Base-by-base conservation (phyloP, 2,888 invertebrate genomes). In the Ornithoptera priamus region DNA sequence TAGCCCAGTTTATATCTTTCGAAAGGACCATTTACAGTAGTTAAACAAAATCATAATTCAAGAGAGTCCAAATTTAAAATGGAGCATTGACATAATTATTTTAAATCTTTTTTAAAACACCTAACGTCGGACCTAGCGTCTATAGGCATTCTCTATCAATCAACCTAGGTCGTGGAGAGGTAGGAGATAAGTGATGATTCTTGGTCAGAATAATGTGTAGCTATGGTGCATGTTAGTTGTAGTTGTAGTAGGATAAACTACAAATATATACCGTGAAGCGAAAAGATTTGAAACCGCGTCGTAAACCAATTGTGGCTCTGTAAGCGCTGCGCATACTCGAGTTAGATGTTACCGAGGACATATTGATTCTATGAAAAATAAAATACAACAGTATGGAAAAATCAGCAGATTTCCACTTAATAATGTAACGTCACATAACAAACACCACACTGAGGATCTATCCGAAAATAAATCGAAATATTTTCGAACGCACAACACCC, bases 341-440 rank as follows among this genome's bases (percentile, higher is more conserved):
- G 81, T 91, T 88, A 66, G 92, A 90, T 67, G 87, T 90, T 75
- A 88, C 87, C 79, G 92, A 92, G 84, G 92, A 92, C 92, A 92
- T 92, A 80, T 88, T 86, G 79, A 87, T 85, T 78, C 72, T 72
- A 70, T 66, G 39, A 69, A 70, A 56, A 72, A 68, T 77, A 71
- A 76, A 68, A 72, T 10, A 0, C 12, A 46, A 46, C 46, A 15
- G 46, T 46, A 15, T 46, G 46, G 3, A 46, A 15, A 46, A 46
- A 46, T 46, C 46, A 46, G 15, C 10, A 0, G 63, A 24, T 53
- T 63, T 59, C 60, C 64, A 62, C 56, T 53, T 18, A 68, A 73
- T 65, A 71, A 75, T 72, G 65, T 74, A 71, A 75, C 75, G 76
- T 78, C 74, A 75, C 76, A 64, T n/a, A 74, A 70, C 72, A 74